A percentile compares a stretch with the other conserved stretches of the same genome.
Evolutionary conservation across 92 coral and sea anemone genomes (phyloP).

Genomic region (Epizoanthus ramosus): DNA sequence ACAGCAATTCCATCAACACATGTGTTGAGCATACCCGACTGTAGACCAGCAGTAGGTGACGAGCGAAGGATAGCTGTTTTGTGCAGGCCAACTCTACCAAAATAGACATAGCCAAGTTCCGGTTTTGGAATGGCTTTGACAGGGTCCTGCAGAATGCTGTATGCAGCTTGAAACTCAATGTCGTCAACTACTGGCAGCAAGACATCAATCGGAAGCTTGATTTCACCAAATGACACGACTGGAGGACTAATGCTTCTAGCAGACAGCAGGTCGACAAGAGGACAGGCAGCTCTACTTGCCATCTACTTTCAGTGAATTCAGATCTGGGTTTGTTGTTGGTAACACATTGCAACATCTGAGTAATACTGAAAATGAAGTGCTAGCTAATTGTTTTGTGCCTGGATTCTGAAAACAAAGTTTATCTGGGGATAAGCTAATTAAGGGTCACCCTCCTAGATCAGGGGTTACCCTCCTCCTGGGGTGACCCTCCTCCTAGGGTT

Average conservation of each 20-base stretch:
- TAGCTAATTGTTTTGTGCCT: too few relatives aligned
- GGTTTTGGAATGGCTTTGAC: slow-evolving; percentile 5
- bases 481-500: too few relatives aligned
- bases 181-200: not conserved
- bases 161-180: slow-evolving; percentile 13
- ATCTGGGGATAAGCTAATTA: too few relatives aligned
- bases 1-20: not conserved
- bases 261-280: not conserved
- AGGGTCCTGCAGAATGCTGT: not conserved
- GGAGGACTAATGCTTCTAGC: not conserved
- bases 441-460: too few relatives aligned
- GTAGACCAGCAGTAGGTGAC: not conserved
- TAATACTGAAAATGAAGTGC: too few relatives aligned
- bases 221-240: not conserved
- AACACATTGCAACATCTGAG: too few relatives aligned
- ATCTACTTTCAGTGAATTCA: not conserved
- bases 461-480: too few relatives aligned
- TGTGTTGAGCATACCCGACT: slow-evolving; percentile 7
- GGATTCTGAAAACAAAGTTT: too few relatives aligned
- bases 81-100: not conserved
- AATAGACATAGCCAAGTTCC: not conserved
- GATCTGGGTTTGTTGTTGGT: too few relatives aligned
- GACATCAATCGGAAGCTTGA: not conserved
- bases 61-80: not conserved
- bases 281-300: slow-evolving; percentile 2